Base-by-base conservation (phyloP, 2,113 vertebrate genomes). In the Sclerurus mexicanus region DNA sequence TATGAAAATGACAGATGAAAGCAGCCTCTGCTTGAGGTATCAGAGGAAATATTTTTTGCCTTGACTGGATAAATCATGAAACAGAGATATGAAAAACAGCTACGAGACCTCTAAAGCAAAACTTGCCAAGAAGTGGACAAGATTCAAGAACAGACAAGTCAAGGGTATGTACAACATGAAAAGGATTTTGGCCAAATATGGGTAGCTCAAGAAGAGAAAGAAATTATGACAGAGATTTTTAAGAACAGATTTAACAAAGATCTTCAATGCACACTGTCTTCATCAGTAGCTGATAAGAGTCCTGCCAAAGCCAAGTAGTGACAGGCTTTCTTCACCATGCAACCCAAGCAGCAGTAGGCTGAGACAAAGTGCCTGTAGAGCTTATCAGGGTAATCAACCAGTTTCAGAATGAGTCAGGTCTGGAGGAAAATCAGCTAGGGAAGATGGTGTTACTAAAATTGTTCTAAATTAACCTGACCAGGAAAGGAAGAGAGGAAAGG, bases 211-310 rank as follows among this genome's bases (percentile, higher is more conserved):
- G 72, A 94, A 89, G 49, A 85, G 53, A 31, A 72, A 84, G 73
- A 80, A 95, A 86, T 52, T 30, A 60, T 90, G 52, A 94, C 18
- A 88, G 89, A 73, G 59, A 85, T 72, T 83, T 89, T 96, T 52
- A 91, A 84, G 82, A 90, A 74, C 28, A 63, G 78, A 88, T 94
- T 84, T 95, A 92, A 96, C 94, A 96, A 91, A 85, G 60, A 95
- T 71, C 82, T 94, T 96, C 85, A 68, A 37, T 55, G 58, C 23
- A 66, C 25, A 69, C n/a, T 0, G 4, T 46, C 47, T 97, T 91
- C 87, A 59, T 96, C 76, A 83, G 79, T n/a, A 74, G 68, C 87
- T 96, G 92, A 77, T 85, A 74, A 49, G 53, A 93, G 59, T 88
- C 59, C 50, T 76, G 37, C 53, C 95, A 91, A 88, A 95, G 87